Evolutionary conservation across 2,797 vertebrate genomes (phyloP).

Genomic region (Onychomys leucogaster): DNA sequence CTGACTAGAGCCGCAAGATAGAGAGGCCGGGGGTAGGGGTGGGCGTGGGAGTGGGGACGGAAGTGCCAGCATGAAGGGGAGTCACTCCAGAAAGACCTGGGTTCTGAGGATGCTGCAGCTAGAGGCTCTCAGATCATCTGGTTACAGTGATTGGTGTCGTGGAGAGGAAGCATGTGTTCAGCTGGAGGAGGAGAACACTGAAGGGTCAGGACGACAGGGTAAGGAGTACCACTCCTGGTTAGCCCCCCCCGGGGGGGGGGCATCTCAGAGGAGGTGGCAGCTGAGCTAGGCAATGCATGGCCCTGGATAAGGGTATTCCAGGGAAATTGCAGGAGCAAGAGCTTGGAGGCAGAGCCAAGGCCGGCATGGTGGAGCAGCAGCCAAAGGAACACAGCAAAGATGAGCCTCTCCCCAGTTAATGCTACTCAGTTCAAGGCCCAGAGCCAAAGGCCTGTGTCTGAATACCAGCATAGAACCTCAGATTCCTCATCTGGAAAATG

Average conservation of each 20-base stretch:
- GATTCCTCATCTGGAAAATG: not conserved
- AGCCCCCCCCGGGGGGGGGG: too few relatives aligned
- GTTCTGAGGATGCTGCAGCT: not conserved
- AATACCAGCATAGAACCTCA: not conserved
- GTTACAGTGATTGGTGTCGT: not conserved
- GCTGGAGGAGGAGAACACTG: not conserved
- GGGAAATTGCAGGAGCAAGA: not conserved
- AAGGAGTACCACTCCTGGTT: not conserved
- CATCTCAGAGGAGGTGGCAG: not conserved
- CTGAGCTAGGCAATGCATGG: not conserved
- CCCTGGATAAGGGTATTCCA: not conserved
- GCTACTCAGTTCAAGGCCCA: rapidly evolving
- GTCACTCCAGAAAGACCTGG: not conserved
- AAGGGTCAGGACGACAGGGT: not conserved
- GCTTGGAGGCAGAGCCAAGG: not conserved
- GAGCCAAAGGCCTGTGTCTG: not conserved
- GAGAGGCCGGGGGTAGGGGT: not conserved
- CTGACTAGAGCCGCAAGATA: too few relatives aligned
- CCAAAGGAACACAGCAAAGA: rapidly evolving
- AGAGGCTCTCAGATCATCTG: not conserved
- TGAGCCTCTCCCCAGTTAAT: not conserved
- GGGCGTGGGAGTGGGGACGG: too few relatives aligned
- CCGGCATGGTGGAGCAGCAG: rapidly evolving
- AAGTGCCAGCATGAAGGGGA: rapidly evolving
- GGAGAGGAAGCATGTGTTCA: not conserved